Evolutionary conservation across 2,888 invertebrate genomes (phyloP).

Genomic region (Gryllus longicercus): DNA sequence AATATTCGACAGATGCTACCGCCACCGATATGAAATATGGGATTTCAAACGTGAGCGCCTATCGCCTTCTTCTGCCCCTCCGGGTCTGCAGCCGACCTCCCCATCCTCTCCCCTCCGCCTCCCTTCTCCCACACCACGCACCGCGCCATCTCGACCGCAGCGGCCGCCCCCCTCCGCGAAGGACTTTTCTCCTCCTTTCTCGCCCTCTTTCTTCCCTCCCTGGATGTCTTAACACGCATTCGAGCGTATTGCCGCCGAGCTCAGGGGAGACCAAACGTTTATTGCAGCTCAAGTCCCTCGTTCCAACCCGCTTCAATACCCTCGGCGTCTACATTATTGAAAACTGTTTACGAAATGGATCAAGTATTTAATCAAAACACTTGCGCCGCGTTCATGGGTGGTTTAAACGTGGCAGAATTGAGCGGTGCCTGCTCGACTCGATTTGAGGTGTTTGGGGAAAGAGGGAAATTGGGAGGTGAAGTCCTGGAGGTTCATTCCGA

Average conservation of each 20-base stretch:
- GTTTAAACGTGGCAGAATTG: not conserved
- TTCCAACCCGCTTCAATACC: not conserved
- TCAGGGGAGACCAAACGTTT: not conserved
- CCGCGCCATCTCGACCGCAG: too few relatives aligned
- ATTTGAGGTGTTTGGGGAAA: not conserved
- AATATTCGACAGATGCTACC: too few relatives aligned
- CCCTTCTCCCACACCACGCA: too few relatives aligned
- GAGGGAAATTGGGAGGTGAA: not conserved
- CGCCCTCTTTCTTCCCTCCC: not conserved
- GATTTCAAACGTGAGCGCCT: too few relatives aligned
- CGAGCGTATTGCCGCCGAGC: not conserved
- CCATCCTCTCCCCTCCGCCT: too few relatives aligned
- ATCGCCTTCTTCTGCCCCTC: too few relatives aligned
- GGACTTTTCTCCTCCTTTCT: not conserved
- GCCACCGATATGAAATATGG: too few relatives aligned
- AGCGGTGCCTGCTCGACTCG: not conserved
- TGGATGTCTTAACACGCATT: not conserved
- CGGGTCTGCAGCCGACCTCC: too few relatives aligned
- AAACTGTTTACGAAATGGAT: conserved; percentile 2
- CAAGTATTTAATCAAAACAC: not conserved
- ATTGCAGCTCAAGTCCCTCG: not conserved
- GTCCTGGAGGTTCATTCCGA: too few relatives aligned
- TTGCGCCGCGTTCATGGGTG: not conserved
- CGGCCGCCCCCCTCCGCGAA: not conserved
- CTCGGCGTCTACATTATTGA: not conserved